These are phyloP conservation scores for Drosophila kanapiae DNA, from an alignment of 1,140 invertebrate genomes.

Conservation along the genomic window DNA sequence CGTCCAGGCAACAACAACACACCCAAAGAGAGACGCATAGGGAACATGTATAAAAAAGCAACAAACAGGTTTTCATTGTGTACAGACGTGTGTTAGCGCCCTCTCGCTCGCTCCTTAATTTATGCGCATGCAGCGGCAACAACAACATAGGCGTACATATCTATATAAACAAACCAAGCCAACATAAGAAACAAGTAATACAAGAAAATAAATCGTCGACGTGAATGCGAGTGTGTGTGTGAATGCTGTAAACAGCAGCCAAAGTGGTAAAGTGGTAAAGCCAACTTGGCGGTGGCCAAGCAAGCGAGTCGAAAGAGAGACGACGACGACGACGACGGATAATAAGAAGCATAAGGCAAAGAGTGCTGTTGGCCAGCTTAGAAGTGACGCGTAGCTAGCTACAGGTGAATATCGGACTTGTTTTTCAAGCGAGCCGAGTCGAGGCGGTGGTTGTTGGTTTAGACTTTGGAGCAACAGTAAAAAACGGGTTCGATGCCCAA, in stretches of 20 bases:
- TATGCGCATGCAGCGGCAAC: conserved; percentile 68
- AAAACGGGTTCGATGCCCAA: conserved; percentile 56
- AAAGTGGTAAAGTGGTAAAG: conserved; percentile 64
- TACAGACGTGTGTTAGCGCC: conserved; percentile 74
- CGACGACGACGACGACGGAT: conserved; percentile 10
- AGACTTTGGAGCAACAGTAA: conserved; percentile 47
- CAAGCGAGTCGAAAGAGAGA: conserved; percentile 49
- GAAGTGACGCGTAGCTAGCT: conserved; percentile 59
- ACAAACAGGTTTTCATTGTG: conserved; percentile 83
- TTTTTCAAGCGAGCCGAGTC: conserved; percentile 42
- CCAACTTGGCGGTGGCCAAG: conserved; percentile 45
- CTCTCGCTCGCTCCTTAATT: conserved; percentile 58
- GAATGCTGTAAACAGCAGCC: conserved; percentile 74
- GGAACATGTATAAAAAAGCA: conserved; percentile 58
- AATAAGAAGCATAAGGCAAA: conserved; percentile 57
- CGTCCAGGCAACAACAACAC: conserved; percentile 49
- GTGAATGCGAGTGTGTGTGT: conserved; percentile 26
- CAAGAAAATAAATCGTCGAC: conserved; percentile 73
- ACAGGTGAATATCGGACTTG: conserved; percentile 73
- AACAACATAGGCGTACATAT: conserved; percentile 47
- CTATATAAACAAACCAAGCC: conserved; percentile 66
- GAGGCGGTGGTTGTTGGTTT: conserved; percentile 37
- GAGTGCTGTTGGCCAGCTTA: conserved; percentile 53
- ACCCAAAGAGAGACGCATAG: conserved; percentile 46
- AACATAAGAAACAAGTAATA: conserved; percentile 76